phyloP scores from a whole-genome alignment of 2,113 vertebrate genomes.

The Semnornis frantzii region DNA sequence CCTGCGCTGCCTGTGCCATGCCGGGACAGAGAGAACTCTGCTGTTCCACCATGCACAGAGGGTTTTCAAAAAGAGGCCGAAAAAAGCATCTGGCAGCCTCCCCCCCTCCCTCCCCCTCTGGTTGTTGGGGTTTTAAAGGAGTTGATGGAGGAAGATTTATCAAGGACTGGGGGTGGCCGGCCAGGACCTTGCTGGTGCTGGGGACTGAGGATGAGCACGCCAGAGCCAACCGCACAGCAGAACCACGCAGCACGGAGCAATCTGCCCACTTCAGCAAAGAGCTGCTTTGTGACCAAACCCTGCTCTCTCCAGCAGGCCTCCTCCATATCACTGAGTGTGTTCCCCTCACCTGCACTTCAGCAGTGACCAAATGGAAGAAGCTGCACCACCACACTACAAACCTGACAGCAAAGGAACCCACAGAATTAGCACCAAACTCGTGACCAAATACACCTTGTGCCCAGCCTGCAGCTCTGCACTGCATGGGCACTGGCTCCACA shows the following conservation, averaged over 20 bases:
- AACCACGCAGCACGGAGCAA: background rate
- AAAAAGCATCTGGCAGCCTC: slow-evolving; percentile 73
- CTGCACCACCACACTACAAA: fast-evolving
- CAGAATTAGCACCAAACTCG: background rate
- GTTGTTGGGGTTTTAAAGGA: slow-evolving; percentile 60
- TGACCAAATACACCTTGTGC: background rate
- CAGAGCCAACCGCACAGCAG: background rate
- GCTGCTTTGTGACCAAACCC: background rate
- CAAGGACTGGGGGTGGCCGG: background rate
- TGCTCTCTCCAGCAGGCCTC: fast-evolving
- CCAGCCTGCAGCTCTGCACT: fast-evolving
- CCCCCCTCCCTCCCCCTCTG: background rate
- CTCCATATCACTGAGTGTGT: no score
- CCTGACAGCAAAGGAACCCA: background rate
- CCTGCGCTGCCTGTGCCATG: background rate
- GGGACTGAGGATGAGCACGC: background rate
- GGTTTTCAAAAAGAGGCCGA: slow-evolving; percentile 71
- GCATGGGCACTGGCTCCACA: fast-evolving
- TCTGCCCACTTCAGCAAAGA: background rate
- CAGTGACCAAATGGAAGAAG: background rate
- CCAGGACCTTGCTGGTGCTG: background rate
- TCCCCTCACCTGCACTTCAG: no score
- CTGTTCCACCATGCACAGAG: slow-evolving; percentile 72
- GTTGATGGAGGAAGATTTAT: slow-evolving; percentile 63
- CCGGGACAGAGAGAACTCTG: slow-evolving; percentile 31